Evolutionary conservation across 2,888 invertebrate genomes (phyloP), one percentile per base, ranked within the genome.

Genomic region (Polia nebulosa): DNA sequence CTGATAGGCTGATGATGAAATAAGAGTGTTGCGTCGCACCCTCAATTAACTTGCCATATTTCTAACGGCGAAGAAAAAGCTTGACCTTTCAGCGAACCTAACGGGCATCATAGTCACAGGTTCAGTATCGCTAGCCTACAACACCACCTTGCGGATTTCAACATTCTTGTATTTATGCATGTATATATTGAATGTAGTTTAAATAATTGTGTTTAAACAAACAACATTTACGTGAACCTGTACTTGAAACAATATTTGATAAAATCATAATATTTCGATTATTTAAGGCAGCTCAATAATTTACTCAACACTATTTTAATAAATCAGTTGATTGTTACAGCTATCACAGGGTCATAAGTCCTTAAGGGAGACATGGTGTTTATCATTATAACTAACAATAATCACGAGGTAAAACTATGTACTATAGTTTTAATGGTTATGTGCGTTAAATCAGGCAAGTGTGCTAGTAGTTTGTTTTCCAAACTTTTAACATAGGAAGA

Each of bases 341-440:
- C 78, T 78, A 80, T 80, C 80, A 80, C 80, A 81, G 81, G 75
- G 69, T 75, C 52, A 65, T 67, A 71, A 78, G 68, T 80, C 65
- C 66, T 58, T 69, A 60, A 51, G 71, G 65, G 75, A 71, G 60
- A 60, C 49, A 59, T 61, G 53, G 59, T 63, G 69, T 70, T 78
- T 47, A 78, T 52, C 63, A 75, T 71, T 76, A 72, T 53, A 80
- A 49, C 68, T 79, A 79, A 79, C 63, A 63, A 78, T 79, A 78
- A 67, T 76, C 59, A 73, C 80, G 78, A 76, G 76, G 79, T 76
- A 79, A 69, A 67, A 73, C 69, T 77, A 79, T 77, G 76, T 61
- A 68, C 67, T 68, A 66, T 78, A 69, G 62, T 74, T 80, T 63
- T 47, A 51, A 62, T 58, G 56, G 75, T 55, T 60, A 36, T 78